Percentiles rank a stretch among this genome's conserved stretches.
Conservation (phyloP, 2,888 invertebrate species). For the Limnephilus marmoratus region DNA sequence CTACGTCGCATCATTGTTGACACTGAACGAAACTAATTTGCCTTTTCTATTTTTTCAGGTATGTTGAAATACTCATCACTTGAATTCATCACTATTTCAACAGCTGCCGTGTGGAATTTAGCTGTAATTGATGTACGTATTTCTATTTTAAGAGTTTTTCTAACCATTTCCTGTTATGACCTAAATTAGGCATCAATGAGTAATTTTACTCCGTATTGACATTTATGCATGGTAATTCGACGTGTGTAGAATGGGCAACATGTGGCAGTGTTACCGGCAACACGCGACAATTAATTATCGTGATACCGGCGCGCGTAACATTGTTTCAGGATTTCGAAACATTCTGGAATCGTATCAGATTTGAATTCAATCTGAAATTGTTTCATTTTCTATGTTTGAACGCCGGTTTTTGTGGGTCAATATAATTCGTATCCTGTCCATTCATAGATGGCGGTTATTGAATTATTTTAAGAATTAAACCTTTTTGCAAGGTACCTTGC, state of each 20-base stretch:
- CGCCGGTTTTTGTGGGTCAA: not conserved
- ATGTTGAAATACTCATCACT: not conserved
- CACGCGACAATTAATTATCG: not conserved
- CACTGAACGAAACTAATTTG: not conserved
- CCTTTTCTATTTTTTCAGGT: not conserved
- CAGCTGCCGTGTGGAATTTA: not conserved
- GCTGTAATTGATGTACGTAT: not conserved
- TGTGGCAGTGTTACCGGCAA: not conserved
- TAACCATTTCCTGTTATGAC: not conserved
- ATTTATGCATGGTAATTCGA: not conserved
- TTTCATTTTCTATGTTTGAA: not conserved
- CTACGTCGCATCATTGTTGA: not conserved
- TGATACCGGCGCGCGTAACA: not conserved
- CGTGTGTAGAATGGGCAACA: not conserved
- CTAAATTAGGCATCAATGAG: not conserved
- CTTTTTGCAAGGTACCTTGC: too few species aligned
- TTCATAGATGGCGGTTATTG: too few species aligned
- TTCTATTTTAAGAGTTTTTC: not conserved
- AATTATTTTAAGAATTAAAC: too few species aligned
- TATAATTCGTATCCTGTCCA: too few species aligned
- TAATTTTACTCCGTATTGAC: conserved; percentile 2
- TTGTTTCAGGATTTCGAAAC: not conserved
- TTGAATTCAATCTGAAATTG: not conserved
- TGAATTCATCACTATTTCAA: not conserved
- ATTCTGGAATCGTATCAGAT: not conserved